Base-by-base conservation (phyloP, 1,140 invertebrate genomes). In the Platyscapa corneri region DNA sequence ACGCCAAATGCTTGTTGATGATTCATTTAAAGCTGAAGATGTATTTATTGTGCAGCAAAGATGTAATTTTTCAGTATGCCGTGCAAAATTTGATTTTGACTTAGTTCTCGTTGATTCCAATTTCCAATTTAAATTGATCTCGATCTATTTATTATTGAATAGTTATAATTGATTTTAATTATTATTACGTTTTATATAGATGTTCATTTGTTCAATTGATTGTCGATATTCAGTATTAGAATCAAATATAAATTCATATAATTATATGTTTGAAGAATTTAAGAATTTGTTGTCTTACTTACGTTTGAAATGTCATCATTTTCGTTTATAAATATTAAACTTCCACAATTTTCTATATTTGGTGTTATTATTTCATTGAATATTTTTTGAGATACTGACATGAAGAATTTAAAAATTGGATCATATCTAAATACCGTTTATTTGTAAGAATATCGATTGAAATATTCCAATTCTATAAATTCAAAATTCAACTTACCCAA, bases 321-420 rank as follows among this genome's bases (percentile, higher is more conserved):
- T 0, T 79, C 77, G 3, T 3, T 64, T 42, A 79, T 37, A 7
- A 64, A 1, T 65, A 79, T 79, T 12, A 79, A n/a, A 39, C 49
- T 79, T 32, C 88, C 87, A 64, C 90, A 91, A 74, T 60, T 90
- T 49, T 88, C 87, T 39, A 82, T 79, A 67, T 85, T 67, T 27
- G 88, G 88, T 6, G 84, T 87, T 16, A 88, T 87, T 16, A 89
- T 39, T 0, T 88, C 79, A 76, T 88, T 90, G n/a, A 82, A 53
- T 34, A 56, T 56, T 20, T 56, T 27, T 14, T 74, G 70, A 0
- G 30, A 46, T n/a, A 74, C 5, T n/a, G n/a, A 30, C 42, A 82
- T 14, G 23, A 60, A 53, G 1, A 82, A 34, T 34, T 74, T 74
- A 14, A n/a, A 56, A 16, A 56, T 16, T 37, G 30, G 39, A 82